phyloP scores from a whole-genome alignment of 2,113 vertebrate species.

The Burhinus oedicnemus region DNA sequence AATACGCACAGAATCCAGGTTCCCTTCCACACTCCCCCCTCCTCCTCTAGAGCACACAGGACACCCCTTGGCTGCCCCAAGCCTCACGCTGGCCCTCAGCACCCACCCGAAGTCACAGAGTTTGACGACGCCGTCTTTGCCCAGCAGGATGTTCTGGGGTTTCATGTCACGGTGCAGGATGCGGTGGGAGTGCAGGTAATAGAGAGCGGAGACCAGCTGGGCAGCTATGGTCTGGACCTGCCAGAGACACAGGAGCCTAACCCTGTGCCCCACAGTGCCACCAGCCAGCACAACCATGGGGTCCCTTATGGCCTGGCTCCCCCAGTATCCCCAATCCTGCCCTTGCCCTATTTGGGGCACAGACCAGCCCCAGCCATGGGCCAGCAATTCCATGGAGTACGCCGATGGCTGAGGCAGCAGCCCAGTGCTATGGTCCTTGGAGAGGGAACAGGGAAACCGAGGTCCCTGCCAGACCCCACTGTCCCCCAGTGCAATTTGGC shows the following conservation, averaged over 20 bases:
- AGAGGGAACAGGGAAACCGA: background rate
- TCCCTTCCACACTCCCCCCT: background rate
- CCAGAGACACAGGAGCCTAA: background rate
- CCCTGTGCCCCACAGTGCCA: background rate
- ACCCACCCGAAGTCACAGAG: conserved; percentile 96
- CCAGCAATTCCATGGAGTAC: background rate
- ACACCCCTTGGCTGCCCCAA: conserved; percentile 74
- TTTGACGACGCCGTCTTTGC: conserved; percentile 90
- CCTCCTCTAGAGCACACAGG: background rate
- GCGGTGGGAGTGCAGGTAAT: conserved; percentile 95
- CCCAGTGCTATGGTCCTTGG: background rate
- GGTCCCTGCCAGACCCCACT: background rate
- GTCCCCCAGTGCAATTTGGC: background rate
- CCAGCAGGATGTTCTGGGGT: conserved; percentile 94
- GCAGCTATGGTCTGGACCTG: conserved; percentile 90
- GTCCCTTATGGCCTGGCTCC: background rate
- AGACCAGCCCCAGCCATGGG: background rate
- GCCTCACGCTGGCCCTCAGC: background rate
- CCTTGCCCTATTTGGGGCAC: background rate
- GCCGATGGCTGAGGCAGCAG: background rate
- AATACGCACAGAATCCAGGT: background rate
- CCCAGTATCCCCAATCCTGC: background rate
- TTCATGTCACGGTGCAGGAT: conserved; percentile 98
- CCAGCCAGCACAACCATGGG: background rate
- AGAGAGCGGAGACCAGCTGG: conserved; percentile 94